phyloP scores from a whole-genome alignment of 2,113 vertebrate species.

The Rynchops niger region DNA sequence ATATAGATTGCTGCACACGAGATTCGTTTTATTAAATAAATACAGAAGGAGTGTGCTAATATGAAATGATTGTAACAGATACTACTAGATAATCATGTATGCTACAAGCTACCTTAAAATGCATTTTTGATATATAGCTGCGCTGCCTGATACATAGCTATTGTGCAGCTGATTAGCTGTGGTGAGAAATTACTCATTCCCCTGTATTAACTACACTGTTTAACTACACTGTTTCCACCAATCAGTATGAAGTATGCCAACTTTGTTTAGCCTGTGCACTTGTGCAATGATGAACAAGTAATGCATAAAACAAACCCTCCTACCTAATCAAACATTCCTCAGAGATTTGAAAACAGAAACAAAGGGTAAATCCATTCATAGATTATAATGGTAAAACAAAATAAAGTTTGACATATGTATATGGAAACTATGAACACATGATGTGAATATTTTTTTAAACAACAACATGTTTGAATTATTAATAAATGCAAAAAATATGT shows the following conservation, averaged over 20 bases:
- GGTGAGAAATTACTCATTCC: constrained; percentile 58
- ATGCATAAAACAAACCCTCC: constrained; percentile 62
- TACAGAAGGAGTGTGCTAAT: neutral
- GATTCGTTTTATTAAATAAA: neutral
- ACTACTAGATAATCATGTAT: neutral
- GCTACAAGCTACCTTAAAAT: neutral
- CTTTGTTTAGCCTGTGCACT: constrained; percentile 54
- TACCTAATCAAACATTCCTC: constrained; percentile 65
- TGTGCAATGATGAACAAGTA: constrained; percentile 68
- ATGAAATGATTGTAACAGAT: neutral
- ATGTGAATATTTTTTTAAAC: constrained; percentile 39
- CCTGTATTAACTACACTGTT: constrained; percentile 51
- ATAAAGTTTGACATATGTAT: constrained; percentile 52
- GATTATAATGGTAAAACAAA: constrained; percentile 48
- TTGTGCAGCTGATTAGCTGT: constrained; percentile 44
- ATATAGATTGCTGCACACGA: neutral
- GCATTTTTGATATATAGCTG: neutral
- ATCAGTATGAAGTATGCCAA: constrained; percentile 64
- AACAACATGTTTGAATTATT: constrained; percentile 60
- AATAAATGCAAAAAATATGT: constrained; percentile 52
- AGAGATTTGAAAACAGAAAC: constrained; percentile 65
- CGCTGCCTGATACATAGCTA: neutral
- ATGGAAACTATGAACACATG: constrained; percentile 22
- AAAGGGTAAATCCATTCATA: constrained; percentile 53
- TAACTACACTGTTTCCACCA: constrained; percentile 52